Evolutionary conservation across 23 tunicate species (phyloP), one percentile per base, ranked within the genome.

Genomic region (Diplosoma virens): DNA sequence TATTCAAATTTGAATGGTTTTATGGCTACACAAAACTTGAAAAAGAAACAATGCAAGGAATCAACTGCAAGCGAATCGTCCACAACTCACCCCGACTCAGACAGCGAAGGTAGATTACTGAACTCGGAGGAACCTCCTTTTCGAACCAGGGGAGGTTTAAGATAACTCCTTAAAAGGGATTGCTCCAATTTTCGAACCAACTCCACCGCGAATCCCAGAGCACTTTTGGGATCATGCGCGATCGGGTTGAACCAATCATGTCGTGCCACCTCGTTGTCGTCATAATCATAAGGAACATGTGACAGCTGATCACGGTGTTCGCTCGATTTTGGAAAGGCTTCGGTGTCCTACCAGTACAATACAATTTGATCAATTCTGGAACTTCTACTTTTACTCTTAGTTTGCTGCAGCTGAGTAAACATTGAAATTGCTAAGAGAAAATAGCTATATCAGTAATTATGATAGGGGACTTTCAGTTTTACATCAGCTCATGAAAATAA

Each of bases 51-150:
- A n/a, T n/a, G n/a, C n/a, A n/a, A n/a, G n/a, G n/a, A n/a, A n/a
- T n/a, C n/a, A n/a, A n/a, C n/a, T n/a, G n/a, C n/a, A n/a, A n/a
- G n/a, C n/a, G n/a, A n/a, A n/a, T n/a, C n/a, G n/a, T n/a, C n/a
- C n/a, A n/a, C n/a, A 47, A 63, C 95, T 32, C 26, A 89, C 96
- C 89, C 89, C 2, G 94, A 66, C 32, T 89, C 97, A 1, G 92
- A 85, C 1, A 85, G 53, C 4, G 97, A 92, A 0, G 97, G 87
- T 30, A 92, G 30, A 37, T 87, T 92, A 76, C 84, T 92, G 67
- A 80, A 92, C 69, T 92, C 97, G 16, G 87, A 61, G 3, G 92
- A 83, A 47, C 97, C 97, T 0, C 97, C 97, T 75, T 92, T 92
- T 52, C 97, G 47, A 0, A 92, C 75, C 47, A 92, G 72, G 0